phyloP scores from a whole-genome alignment of 2,797 vertebrate species.

The Sternarchorhynchus goeldii region DNA sequence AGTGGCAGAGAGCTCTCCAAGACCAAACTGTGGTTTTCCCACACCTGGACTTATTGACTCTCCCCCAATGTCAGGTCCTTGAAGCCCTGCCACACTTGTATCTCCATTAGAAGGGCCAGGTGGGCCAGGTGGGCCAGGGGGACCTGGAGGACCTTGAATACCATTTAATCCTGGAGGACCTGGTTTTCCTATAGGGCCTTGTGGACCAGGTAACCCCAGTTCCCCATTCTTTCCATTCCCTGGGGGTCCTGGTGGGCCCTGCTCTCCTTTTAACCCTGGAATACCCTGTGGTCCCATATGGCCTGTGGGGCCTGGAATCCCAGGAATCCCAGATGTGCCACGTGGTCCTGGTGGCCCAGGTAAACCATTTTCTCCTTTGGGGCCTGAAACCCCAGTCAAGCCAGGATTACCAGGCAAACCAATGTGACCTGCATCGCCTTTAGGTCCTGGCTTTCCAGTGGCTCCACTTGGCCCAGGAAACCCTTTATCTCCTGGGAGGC shows the following conservation, averaged over 20 bases:
- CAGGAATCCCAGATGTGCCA: slow-evolving; percentile 94
- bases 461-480: slow-evolving; percentile 83
- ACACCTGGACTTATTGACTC: slow-evolving; percentile 81
- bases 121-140: slow-evolving; percentile 88
- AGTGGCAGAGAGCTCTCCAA: slow-evolving; percentile 85
- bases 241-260: slow-evolving; percentile 83
- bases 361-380: slow-evolving; percentile 89
- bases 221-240: slow-evolving; percentile 85
- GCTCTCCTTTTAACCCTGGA: slow-evolving; percentile 89
- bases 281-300: slow-evolving; percentile 93
- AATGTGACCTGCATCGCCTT: slow-evolving; percentile 87
- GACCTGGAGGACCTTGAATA: slow-evolving; percentile 82
- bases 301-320: slow-evolving; percentile 90
- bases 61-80: slow-evolving; percentile 83
- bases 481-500: slow-evolving; percentile 90
- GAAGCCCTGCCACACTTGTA: slow-evolving; percentile 83
- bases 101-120: slow-evolving; percentile 83
- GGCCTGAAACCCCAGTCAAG: slow-evolving; percentile 76
- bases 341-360: slow-evolving; percentile 87
- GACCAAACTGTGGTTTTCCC: slow-evolving; percentile 83
- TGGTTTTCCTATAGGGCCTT: slow-evolving; percentile 87
- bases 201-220: slow-evolving; percentile 85
- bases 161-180: slow-evolving; percentile 86
- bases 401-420: slow-evolving; percentile 92
- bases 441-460: slow-evolving; percentile 88